A percentile compares a stretch with the other conserved stretches of the same genome.
Conservation (phyloP, 2,113 vertebrate species). For the Clinocottus analis region DNA sequence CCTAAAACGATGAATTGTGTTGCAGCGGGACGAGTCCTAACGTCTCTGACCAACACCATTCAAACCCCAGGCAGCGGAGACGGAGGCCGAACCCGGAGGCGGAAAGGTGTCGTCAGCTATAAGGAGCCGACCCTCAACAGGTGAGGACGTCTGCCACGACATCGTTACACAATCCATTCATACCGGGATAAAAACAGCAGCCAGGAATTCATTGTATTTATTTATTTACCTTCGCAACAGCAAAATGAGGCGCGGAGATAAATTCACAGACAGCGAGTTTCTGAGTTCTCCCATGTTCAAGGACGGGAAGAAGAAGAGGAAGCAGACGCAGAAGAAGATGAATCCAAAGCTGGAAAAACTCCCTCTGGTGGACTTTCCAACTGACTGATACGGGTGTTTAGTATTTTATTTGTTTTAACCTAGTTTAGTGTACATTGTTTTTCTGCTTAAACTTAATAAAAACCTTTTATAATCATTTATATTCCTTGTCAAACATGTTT, state of each 20-base stretch:
- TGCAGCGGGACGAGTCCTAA: conserved; percentile 67
- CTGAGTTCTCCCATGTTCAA: conserved; percentile 77
- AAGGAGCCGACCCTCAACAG: conserved; percentile 80
- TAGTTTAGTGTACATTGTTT: background rate
- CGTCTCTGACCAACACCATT: conserved; percentile 74
- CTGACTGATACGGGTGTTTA: conserved; percentile 5
- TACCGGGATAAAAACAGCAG: too few relatives aligned
- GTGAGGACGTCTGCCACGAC: conserved; percentile 63
- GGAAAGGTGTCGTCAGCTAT: conserved; percentile 67
- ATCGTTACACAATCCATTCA: too few relatives aligned
- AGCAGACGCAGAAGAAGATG: background rate
- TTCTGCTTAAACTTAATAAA: conserved; percentile 14
- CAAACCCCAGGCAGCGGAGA: conserved; percentile 16
- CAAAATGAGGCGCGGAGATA: conserved; percentile 84
- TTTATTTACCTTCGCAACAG: conserved; percentile 58
- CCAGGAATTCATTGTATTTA: background rate
- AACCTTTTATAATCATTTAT: background rate
- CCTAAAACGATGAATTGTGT: background rate
- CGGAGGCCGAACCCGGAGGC: conserved; percentile 53
- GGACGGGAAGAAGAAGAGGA: conserved; percentile 61
- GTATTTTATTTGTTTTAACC: background rate
- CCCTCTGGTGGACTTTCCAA: background rate
- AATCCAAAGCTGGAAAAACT: background rate
- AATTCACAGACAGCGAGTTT: conserved; percentile 74
- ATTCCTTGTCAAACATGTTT: too few relatives aligned